phyloP scores from a whole-genome alignment of 2,113 vertebrate species.

The Erinaceus europaeus region DNA sequence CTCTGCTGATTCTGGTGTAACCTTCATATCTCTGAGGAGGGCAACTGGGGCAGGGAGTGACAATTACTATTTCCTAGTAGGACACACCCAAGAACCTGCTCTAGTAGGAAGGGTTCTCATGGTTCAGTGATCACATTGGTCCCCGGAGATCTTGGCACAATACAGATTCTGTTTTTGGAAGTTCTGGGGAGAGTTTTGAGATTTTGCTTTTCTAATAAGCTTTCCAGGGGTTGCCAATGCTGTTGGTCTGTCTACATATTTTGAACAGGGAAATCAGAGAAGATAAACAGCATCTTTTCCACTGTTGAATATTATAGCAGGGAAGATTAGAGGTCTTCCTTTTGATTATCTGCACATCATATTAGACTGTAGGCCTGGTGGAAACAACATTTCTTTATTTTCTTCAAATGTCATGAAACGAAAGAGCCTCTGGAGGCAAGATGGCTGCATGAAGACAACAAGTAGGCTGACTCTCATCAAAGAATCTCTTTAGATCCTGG shows the following conservation, averaged over 20 bases:
- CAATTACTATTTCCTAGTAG: background rate
- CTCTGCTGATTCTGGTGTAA: slow-evolving; percentile 29
- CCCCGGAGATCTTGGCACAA: background rate
- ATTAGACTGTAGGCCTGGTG: background rate
- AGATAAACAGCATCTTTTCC: background rate
- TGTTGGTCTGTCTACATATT: background rate
- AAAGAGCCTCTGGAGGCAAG: too few species aligned
- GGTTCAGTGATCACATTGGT: background rate
- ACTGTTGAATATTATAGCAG: background rate
- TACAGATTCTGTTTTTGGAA: background rate
- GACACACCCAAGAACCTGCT: background rate
- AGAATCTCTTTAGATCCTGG: too few species aligned
- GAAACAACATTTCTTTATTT: background rate
- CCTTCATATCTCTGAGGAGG: slow-evolving; percentile 47
- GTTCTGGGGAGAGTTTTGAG: background rate
- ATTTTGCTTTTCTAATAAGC: background rate
- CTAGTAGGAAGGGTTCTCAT: background rate
- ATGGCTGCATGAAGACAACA: too few species aligned
- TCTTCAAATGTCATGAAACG: too few species aligned
- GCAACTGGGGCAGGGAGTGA: slow-evolving; percentile 35
- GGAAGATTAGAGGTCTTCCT: background rate
- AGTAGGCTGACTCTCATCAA: too few species aligned
- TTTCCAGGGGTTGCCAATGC: background rate
- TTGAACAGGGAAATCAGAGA: background rate
- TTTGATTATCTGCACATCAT: background rate